phyloP scores from a whole-genome alignment of 2,888 invertebrate genomes.

The Drosophila acutilabella region DNA sequence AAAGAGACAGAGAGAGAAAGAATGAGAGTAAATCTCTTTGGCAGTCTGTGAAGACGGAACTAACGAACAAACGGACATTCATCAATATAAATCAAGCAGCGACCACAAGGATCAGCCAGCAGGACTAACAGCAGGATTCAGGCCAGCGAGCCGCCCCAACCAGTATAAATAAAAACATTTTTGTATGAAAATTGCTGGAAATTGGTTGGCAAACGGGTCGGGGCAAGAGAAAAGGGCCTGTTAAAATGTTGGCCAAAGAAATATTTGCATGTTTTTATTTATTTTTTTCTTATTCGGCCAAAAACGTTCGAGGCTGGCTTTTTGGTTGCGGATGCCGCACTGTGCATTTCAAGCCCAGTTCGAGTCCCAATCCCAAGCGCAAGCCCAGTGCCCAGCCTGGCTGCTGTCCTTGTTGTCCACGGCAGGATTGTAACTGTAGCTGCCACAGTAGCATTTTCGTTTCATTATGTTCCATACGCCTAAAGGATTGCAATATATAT shows the following conservation, averaged over 20 bases:
- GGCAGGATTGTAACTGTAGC: conserved; percentile 38
- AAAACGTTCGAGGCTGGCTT: conserved; percentile 40
- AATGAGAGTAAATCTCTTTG: conserved; percentile 74
- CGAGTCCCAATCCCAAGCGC: conserved; percentile 1
- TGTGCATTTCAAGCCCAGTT: conserved; percentile 53
- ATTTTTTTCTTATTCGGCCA: conserved; percentile 63
- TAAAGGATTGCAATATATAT: conserved; percentile 82
- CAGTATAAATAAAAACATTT: conserved; percentile 75
- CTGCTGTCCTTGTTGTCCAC: conserved; percentile 21
- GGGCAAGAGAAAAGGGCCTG: conserved; percentile 17
- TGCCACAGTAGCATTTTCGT: conserved; percentile 77
- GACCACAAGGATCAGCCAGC: conserved; percentile 76
- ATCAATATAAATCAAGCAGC: conserved; percentile 84
- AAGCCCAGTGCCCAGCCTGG: neutral
- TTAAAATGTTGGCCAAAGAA: conserved; percentile 78
- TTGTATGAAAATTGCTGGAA: conserved; percentile 68
- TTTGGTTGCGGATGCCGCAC: conserved; percentile 45
- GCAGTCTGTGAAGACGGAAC: conserved; percentile 78
- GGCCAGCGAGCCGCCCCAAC: conserved; percentile 28
- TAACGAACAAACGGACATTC: conserved; percentile 82
- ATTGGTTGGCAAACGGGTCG: conserved; percentile 51
- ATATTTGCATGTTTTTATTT: conserved; percentile 77
- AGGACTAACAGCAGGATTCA: conserved; percentile 14
- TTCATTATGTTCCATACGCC: conserved; percentile 82
- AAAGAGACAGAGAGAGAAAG: neutral